Base-by-base conservation (phyloP, 2,888 invertebrate species). In the Drosophila infuscata region DNA sequence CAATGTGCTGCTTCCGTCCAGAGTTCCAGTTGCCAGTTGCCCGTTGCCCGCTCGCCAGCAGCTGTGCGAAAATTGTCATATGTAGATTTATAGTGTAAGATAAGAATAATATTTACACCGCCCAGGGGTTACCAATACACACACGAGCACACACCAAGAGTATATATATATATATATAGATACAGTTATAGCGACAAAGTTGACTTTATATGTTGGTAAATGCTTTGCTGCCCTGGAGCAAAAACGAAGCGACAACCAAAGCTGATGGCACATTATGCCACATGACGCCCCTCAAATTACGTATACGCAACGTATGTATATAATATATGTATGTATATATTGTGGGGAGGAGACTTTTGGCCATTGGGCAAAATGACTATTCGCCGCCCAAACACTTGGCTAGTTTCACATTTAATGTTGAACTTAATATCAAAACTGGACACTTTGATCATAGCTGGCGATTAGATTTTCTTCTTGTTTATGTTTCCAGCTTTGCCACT, bases 81-180 rank as follows among this genome's bases (percentile, higher is more conserved):
- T 88, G 89, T 88, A 88, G 87, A 88, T 89, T 90, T 89, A 90
- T 90, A 74, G 88, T 77, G 69, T 79, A 82, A 79, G 89, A 89
- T 89, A 89, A 87, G 87, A 81, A 81, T 81, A 90, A 90, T 89
- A 89, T 89, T 90, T 89, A 90, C 90, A 83, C 74, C 81, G 83
- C 89, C 88, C 81, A 69, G 71, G 89, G 83, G 88, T 79, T 70
- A 58, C 56, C 54, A 60, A 66, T 56, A 70, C 60, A 69, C 56
- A 64, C 41, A 70, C 48, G 60, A 52, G 30, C 56, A 20, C n/a
- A 54, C 51, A 60, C 36, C 9, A 32, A 25, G 9, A 41, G 60
- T n/a, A 29, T 38, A 43, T 57, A 53, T 52, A 29, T 33, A 32
- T 56, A 25, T 58, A 46, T 57, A 70, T 32, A 70, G 51, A 60